Evolutionary conservation across 1,140 invertebrate genomes (phyloP), one percentile per base, ranked within the genome.

Genomic region (Eueides isabella): DNA sequence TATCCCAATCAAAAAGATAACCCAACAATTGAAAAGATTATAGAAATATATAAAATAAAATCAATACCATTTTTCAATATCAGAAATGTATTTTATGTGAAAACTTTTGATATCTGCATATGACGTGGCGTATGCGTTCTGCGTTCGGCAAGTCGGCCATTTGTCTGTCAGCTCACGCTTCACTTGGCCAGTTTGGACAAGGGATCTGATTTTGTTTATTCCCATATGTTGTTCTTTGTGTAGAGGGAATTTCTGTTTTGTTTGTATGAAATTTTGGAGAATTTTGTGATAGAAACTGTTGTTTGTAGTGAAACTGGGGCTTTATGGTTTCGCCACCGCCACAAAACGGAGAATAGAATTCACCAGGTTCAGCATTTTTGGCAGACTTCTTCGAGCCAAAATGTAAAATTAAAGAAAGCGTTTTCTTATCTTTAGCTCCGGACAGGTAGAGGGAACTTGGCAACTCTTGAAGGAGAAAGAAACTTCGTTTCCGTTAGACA

Each of bases 61-160:
- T 41, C 9, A 0, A 23, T 55, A 0, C 23, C 11, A 55, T 4
- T 11, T 55, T 55, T 23, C 48, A 12, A 55, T 44, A 38, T 5
- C 14, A 38, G 12, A 38, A 38, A 14, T 38, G 5, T 38, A 19
- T 19, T 55, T 23, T 55, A 55, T 55, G 23, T 12, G 48, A 4
- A 55, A 55, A 55, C 48, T 55, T 55, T 69, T 69, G 48, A 61
- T 69, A 44, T 55, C 67, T 48, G 65, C 35, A 48, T 67, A 26
- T 38, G 66, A 30, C 41, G 44, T 48, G 29, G 11, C 48, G 48
- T 55, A 26, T 55, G 66, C 14, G 64, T 41, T 68, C 30, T 55
- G 66, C 14, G 64, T 41, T 68, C 30, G 44, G 66, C 66, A 33
- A 26, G 41, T 30, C 64, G 14, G 23, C 66, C 19, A 30, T n/a